A percentile compares a stretch with the other conserved stretches of the same genome.
Evolutionary conservation across 2,888 invertebrate genomes (phyloP).

Genomic region (Drosophila mercatorum): DNA sequence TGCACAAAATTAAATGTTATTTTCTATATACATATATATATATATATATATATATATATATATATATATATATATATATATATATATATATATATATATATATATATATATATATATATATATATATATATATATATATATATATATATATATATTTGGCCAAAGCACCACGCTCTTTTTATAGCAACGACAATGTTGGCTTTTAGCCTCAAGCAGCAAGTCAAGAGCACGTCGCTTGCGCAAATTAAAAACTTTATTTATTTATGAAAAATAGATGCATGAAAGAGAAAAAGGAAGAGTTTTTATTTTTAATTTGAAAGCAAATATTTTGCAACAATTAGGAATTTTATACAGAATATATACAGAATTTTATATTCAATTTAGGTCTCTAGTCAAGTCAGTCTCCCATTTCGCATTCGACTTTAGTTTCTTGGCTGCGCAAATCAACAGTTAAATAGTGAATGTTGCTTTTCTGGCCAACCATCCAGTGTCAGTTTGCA

Average conservation of each 20-base stretch:
- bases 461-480: constrained; percentile 44
- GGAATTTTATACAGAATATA: too few relatives aligned
- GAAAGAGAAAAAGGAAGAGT: too few relatives aligned
- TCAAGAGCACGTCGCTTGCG: background rate
- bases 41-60: background rate
- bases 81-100: background rate
- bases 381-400: background rate
- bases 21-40: background rate
- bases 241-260: background rate
- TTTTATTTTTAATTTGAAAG: background rate
- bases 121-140: background rate
- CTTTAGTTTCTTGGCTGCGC: constrained; percentile 11
- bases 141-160: background rate
- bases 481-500: constrained; percentile 43
- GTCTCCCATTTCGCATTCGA: background rate
- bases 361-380: background rate
- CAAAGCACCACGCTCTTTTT: background rate
- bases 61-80: background rate
- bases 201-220: background rate
- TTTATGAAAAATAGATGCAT: background rate
- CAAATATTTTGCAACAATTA: background rate
- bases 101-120: background rate
- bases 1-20: background rate
- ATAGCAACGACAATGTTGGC: background rate
- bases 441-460: constrained; percentile 56